Evolutionary conservation across 2,888 invertebrate species (phyloP).

Genomic region (Agriopis marginaria): DNA sequence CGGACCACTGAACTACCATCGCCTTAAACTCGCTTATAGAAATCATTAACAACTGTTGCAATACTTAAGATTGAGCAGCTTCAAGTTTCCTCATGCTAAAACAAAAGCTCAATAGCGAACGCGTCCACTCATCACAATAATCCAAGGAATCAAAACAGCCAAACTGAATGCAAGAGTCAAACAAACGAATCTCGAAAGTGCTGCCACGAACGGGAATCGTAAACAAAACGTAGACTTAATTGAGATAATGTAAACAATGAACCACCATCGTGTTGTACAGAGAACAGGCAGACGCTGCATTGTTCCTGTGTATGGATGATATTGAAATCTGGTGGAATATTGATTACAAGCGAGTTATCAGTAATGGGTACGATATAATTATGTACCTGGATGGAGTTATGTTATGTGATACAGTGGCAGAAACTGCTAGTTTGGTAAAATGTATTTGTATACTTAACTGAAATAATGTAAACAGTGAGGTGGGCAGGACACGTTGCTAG

Average conservation of each 20-base stretch:
- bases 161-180: slow-evolving; percentile 44
- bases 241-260: slow-evolving; percentile 82
- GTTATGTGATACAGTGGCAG: not conserved
- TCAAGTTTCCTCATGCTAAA: not conserved
- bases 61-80: too few species aligned
- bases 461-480: too few species aligned
- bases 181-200: slow-evolving; percentile 76
- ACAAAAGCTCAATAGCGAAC: slow-evolving; percentile 6
- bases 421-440: too few species aligned
- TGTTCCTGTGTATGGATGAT: slow-evolving; percentile 40
- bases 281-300: slow-evolving; percentile 57
- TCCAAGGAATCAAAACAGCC: slow-evolving; percentile 27
- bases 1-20: too few species aligned
- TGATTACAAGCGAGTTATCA: slow-evolving; percentile 20
- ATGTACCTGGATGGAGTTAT: not conserved
- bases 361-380: slow-evolving; percentile 7
- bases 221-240: slow-evolving; percentile 83
- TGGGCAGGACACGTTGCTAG: too few species aligned
- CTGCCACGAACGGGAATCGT: slow-evolving; percentile 65
- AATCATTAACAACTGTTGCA: too few species aligned
- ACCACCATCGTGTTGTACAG: slow-evolving; percentile 68
- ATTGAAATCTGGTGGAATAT: slow-evolving; percentile 30
- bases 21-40: too few species aligned
- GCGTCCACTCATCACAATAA: slow-evolving; percentile 23
- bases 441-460: too few species aligned